Evolutionary conservation across 2,888 invertebrate species (phyloP).

Genomic region (Holacanthella duospinosa): DNA sequence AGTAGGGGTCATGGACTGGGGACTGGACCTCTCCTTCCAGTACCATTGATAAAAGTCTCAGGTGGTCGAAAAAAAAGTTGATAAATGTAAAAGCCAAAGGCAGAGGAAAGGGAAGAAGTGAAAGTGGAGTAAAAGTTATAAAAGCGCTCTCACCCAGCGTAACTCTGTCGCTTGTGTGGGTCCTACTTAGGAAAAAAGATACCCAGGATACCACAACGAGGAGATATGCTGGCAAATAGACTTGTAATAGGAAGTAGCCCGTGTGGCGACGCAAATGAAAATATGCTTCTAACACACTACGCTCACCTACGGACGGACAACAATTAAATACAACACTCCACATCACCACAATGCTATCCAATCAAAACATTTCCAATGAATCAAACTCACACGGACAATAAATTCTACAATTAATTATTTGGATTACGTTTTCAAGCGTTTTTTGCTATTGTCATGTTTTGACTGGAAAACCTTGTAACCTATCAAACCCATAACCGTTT

Average conservation of each 20-base stretch:
- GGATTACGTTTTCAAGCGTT: neutral
- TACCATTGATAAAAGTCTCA: no score
- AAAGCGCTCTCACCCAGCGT: slow-evolving; percentile 24
- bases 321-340: no score
- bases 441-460: no score
- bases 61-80: neutral
- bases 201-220: slow-evolving; percentile 43
- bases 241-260: slow-evolving; percentile 55
- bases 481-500: no score
- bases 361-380: no score
- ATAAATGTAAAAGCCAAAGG: neutral
- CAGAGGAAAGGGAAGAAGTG: neutral
- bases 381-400: neutral
- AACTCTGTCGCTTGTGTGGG: slow-evolving; percentile 23
- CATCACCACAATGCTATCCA: no score
- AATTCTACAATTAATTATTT: neutral
- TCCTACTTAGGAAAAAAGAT: slow-evolving; percentile 12
- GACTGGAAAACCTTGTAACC: no score
- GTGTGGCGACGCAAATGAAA: slow-evolving; percentile 69
- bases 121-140: slow-evolving; percentile 7
- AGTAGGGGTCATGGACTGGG: neutral
- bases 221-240: slow-evolving; percentile 47
- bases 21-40: neutral
- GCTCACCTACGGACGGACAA: slow-evolving; percentile 21
- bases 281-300: slow-evolving; percentile 55